Conservation (phyloP, 1,140 invertebrate genomes). For the Portunus trituberculatus region DNA sequence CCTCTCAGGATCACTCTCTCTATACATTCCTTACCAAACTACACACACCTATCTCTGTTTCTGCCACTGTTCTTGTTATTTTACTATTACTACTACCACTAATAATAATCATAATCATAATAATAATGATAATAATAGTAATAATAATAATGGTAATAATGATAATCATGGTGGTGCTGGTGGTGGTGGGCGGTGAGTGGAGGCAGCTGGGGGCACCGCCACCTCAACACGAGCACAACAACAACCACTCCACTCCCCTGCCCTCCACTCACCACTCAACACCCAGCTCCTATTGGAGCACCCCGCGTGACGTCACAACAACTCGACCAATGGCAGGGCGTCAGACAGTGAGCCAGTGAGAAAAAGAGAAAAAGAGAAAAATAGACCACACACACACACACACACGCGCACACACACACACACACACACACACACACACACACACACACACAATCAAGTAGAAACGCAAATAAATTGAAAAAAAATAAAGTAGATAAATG, state of each 20-base stretch:
- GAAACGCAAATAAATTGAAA: too few relatives aligned
- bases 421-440: not conserved
- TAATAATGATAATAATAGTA: not conserved
- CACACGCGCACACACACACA: not conserved
- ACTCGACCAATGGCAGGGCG: not conserved
- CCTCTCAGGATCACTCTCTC: not conserved
- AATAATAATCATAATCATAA: not conserved
- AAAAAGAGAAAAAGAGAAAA: not conserved
- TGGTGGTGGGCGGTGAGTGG: too few relatives aligned
- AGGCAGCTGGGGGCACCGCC: not conserved
- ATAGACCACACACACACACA: not conserved
- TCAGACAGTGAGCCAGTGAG: not conserved
- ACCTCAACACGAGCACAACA: slow-evolving; percentile 50
- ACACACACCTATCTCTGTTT: not conserved
- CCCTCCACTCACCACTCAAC: slow-evolving; percentile 59
- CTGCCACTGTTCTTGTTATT: not conserved
- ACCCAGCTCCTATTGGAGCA: slow-evolving; percentile 55
- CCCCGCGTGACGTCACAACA: slow-evolving; percentile 45
- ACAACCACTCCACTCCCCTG: slow-evolving; percentile 52
- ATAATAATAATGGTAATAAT: too few relatives aligned
- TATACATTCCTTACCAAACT: too few relatives aligned
- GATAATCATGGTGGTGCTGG: too few relatives aligned
- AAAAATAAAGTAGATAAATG: too few relatives aligned
- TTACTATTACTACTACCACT: not conserved
- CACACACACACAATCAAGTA: not conserved